Base-by-base conservation (phyloP, 2,888 invertebrate species). In the Crocallis elinguaria region DNA sequence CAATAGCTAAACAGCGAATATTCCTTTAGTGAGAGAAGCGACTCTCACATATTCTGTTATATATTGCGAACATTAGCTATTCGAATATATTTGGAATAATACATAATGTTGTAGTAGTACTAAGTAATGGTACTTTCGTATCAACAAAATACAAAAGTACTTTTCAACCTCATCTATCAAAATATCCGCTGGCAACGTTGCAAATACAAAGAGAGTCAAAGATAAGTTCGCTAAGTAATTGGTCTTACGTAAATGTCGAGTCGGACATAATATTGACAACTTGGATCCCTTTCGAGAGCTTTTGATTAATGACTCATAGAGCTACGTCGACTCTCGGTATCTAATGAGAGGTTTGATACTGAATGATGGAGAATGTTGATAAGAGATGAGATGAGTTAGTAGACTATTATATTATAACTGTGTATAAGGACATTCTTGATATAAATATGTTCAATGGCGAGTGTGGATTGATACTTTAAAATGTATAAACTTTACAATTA, bases 211-310 rank as follows among this genome's bases (percentile, higher is more conserved):
- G 14, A 38, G 33, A 23, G 36, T 29, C 27, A 14, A 46, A 41
- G 27, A 37, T 54, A 48, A 53, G 37, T 43, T 60, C 41, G 48
- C 55, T 60, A 66, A 67, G 66, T 72, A 71, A 71, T 67, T 58
- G 49, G 48, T 45, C 53, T 62, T 66, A 63, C 55, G 55, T 66
- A 68, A 66, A 57, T 65, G 67, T 60, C 58, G 29, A 63, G 61
- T 64, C 45, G 45, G 64, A 70, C 66, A 65, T 63, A n/a, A n/a
- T n/a, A 75, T 72, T 74, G 75, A 75, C 74, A 75, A 64, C 61
- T 68, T 53, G 66, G 66, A 75, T 69, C 75, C 69, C 71, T 72
- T 71, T 67, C 61, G 53, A 49, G 57, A 58, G 50, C 46, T 55
- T 61, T 66, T 77, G 75, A 78, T 75, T 67, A 71, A 79, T 77